A percentile compares a stretch with the other conserved stretches of the same genome.
Conservation (phyloP, 2,113 vertebrate species). For the Heloderma charlesbogerti region DNA sequence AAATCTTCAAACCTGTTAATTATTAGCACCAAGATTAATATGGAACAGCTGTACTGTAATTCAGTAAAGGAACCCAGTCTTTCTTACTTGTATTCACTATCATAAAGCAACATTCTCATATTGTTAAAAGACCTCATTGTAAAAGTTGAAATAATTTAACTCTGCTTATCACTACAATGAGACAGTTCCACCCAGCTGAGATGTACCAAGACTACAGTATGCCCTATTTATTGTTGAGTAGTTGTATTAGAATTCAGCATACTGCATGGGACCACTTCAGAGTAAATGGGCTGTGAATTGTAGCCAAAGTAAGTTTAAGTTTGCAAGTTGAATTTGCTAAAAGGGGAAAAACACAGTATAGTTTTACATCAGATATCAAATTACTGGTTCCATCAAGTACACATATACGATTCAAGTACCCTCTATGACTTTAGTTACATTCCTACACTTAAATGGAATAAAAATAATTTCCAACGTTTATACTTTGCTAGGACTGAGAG, state of each 20-base stretch:
- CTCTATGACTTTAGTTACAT: neutral
- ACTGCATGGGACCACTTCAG: neutral
- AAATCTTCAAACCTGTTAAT: neutral
- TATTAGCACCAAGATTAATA: constrained; percentile 35
- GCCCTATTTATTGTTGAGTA: constrained; percentile 6
- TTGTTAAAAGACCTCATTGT: neutral
- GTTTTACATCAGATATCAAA: neutral
- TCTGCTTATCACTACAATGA: neutral
- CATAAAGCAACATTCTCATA: neutral
- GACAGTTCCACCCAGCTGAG: neutral
- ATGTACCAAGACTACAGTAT: neutral
- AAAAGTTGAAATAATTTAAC: neutral
- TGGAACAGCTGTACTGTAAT: neutral
- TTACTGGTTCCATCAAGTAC: neutral
- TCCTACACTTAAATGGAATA: neutral
- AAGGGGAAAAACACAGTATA: neutral
- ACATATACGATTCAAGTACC: neutral
- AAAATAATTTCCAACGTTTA: neutral
- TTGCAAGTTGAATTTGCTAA: neutral
- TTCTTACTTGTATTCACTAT: neutral
- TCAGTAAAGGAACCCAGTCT: neutral
- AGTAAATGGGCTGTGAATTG: neutral
- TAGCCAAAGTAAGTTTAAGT: neutral
- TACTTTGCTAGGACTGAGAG: neutral
- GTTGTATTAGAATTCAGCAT: neutral